Conservation (phyloP, 2,113 vertebrate genomes). For the Glaucidium brasilianum region DNA sequence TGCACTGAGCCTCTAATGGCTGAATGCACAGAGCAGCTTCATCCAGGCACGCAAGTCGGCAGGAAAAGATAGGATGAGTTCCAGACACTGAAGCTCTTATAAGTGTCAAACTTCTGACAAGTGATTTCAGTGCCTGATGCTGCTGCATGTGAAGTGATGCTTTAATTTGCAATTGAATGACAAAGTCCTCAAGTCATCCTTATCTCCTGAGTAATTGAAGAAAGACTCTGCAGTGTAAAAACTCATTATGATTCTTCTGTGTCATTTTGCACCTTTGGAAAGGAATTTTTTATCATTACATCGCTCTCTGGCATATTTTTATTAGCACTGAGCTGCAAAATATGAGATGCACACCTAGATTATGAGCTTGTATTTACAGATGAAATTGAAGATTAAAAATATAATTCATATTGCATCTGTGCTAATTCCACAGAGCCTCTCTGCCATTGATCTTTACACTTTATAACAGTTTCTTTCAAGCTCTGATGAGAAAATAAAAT, state of each 20-base stretch:
- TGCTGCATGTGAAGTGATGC: constrained; percentile 23
- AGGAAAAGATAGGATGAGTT: constrained; percentile 7
- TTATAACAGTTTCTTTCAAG: constrained; percentile 5
- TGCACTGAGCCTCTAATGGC: not conserved
- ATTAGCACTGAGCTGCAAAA: constrained; percentile 10
- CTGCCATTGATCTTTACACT: constrained; percentile 4
- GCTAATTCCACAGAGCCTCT: not conserved
- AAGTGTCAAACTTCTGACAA: constrained; percentile 20
- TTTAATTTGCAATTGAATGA: constrained; percentile 65
- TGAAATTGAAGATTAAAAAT: constrained; percentile 2
- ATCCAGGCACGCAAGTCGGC: not conserved
- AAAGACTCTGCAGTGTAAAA: constrained; percentile 9
- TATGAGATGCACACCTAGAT: not conserved
- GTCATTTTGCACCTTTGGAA: constrained; percentile 20
- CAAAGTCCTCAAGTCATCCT: constrained; percentile 45
- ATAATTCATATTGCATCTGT: not conserved
- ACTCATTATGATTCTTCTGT: constrained; percentile 34
- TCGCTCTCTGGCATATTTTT: not conserved
- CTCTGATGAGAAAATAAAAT: constrained; percentile 18
- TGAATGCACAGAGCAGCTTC: not conserved
- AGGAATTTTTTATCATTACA: not conserved
- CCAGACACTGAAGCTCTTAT: constrained; percentile 2
- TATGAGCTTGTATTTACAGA: constrained; percentile 32
- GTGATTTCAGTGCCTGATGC: constrained; percentile 25
- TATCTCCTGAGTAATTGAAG: constrained; percentile 40